phyloP scores from a whole-genome alignment of 1,140 invertebrate species.

The Halictus rubicundus region DNA sequence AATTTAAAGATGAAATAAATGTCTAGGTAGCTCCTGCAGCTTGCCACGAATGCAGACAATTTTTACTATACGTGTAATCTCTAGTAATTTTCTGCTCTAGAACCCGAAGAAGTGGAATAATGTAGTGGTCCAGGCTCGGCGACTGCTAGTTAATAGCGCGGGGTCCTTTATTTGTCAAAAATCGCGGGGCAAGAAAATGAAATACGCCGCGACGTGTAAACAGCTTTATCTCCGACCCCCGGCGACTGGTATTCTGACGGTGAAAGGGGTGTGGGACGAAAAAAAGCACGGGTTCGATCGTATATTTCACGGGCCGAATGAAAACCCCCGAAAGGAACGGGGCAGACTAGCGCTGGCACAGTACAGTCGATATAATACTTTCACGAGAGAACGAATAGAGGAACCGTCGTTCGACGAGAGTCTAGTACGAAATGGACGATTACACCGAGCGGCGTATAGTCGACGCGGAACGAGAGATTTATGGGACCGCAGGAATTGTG shows the following conservation, averaged over 20 bases:
- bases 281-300: background rate
- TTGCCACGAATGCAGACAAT: no score
- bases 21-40: no score
- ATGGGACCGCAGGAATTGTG: constrained; percentile 66
- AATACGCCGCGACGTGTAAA: constrained; percentile 14
- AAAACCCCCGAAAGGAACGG: constrained; percentile 23
- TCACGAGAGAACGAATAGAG: constrained; percentile 53
- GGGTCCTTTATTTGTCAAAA: background rate
- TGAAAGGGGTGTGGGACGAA: background rate
- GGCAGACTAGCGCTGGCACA: background rate
- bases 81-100: no score
- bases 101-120: no score
- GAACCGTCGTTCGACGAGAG: constrained; percentile 59
- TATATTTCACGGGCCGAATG: constrained; percentile 40
- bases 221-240: constrained; percentile 23
- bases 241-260: background rate
- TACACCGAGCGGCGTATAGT: constrained; percentile 54
- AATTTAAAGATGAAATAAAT: no score
- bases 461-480: constrained; percentile 56
- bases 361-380: constrained; percentile 51
- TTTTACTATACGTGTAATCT: no score
- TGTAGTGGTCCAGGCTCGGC: no score
- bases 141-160: no score
- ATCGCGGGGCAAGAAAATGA: background rate
- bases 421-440: constrained; percentile 66